These are phyloP conservation scores for Hypothenemus hampei DNA, from an alignment of 1,140 invertebrate species.

Conservation along the genomic window DNA sequence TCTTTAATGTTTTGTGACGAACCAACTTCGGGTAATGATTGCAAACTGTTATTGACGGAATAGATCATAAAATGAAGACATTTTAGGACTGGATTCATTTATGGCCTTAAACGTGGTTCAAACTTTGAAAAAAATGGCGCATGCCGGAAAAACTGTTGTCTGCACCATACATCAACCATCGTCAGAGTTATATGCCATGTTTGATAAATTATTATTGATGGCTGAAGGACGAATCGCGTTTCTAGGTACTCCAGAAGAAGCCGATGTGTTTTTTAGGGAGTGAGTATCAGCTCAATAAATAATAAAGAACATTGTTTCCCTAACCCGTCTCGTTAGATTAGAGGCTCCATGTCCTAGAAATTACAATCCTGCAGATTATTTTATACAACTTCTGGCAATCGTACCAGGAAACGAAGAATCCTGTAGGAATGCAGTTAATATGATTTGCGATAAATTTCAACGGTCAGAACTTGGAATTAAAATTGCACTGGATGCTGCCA, in stretches of 20 bases:
- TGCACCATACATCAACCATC: constrained; percentile 96
- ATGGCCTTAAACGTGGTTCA: constrained; percentile 87
- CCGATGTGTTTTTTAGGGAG: constrained; percentile 77
- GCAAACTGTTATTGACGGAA: neutral
- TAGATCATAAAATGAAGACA: neutral
- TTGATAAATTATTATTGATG: constrained; percentile 86
- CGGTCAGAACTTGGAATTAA: constrained; percentile 55
- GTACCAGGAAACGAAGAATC: constrained; percentile 75
- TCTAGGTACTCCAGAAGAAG: constrained; percentile 74
- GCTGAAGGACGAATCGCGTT: constrained; percentile 90
- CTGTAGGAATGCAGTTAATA: constrained; percentile 67
- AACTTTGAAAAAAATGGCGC: constrained; percentile 72
- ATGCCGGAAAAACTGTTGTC: constrained; percentile 85
- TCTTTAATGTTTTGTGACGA: constrained; percentile 96
- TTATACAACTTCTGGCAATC: constrained; percentile 79
- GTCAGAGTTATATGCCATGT: constrained; percentile 88
- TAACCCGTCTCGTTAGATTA: constrained; percentile 51
- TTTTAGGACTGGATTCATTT: constrained; percentile 65
- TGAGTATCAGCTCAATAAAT: constrained; percentile 50
- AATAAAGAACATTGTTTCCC: neutral
- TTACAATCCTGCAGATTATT: constrained; percentile 95
- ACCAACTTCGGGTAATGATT: constrained; percentile 74
- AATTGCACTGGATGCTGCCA: constrained; percentile 52
- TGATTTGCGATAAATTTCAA: constrained; percentile 72
- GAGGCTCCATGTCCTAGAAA: constrained; percentile 75